A percentile compares a stretch with the other conserved stretches of the same genome.
phyloP scores from a whole-genome alignment of 2,888 invertebrate genomes.

The Esperia sulphurella region DNA sequence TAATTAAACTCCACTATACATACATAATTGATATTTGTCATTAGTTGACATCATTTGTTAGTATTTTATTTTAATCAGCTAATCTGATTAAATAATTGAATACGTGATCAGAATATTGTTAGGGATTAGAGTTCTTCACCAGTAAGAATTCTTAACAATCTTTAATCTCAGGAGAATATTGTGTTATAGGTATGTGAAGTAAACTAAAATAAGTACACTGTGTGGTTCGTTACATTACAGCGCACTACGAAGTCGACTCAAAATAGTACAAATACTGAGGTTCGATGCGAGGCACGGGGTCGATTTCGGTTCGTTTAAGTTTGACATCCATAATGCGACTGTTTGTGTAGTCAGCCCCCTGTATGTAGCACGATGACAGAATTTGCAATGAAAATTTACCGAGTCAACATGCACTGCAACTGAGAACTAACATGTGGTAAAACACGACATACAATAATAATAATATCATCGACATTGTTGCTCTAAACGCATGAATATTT shows the following conservation, averaged over 20 bases:
- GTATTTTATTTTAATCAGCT: too few relatives aligned
- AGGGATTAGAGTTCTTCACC: too few relatives aligned
- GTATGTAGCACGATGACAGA: constrained; percentile 63
- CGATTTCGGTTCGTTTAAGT: constrained; percentile 77
- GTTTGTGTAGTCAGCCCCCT: constrained; percentile 57
- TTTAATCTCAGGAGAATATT: too few relatives aligned
- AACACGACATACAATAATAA: constrained; percentile 4
- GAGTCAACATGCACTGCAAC: constrained; percentile 63
- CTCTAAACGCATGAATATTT: constrained; percentile 18
- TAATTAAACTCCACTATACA: too few relatives aligned
- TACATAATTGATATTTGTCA: too few relatives aligned
- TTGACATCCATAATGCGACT: constrained; percentile 69
- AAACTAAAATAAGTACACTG: too few relatives aligned
- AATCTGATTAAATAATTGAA: too few relatives aligned
- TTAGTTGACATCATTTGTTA: too few relatives aligned
- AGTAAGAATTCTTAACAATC: too few relatives aligned
- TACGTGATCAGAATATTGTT: too few relatives aligned
- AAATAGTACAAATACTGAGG: not conserved
- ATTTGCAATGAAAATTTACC: constrained; percentile 75
- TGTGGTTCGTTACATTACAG: constrained; percentile 60
- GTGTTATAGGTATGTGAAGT: too few relatives aligned
- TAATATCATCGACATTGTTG: constrained; percentile 3
- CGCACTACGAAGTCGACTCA: constrained; percentile 12
- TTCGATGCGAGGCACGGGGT: constrained; percentile 32
- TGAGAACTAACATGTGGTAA: constrained; percentile 55